phyloP scores from a whole-genome alignment of 2,888 invertebrate species.

The Scaptomyza tumidula region DNA sequence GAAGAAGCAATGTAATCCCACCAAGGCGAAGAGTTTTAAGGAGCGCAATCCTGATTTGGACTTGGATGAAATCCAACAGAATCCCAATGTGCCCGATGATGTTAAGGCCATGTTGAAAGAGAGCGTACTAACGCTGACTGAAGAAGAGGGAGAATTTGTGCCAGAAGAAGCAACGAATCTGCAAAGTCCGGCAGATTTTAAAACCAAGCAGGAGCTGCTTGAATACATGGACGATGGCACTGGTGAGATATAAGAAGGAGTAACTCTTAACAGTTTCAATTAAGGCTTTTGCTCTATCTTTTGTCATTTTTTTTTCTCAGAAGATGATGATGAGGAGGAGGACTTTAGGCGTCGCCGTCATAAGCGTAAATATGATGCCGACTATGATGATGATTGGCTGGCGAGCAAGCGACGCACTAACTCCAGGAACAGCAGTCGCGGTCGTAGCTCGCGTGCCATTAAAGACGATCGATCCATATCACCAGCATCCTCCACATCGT shows the following conservation, averaged over 20 bases:
- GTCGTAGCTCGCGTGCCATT: slow-evolving; percentile 77
- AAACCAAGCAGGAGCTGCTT: slow-evolving; percentile 83
- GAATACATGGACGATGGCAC: slow-evolving; percentile 84
- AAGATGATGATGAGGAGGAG: slow-evolving; percentile 83
- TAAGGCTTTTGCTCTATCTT: slow-evolving; percentile 7
- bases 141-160: slow-evolving; percentile 71
- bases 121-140: slow-evolving; percentile 82
- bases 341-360: slow-evolving; percentile 82
- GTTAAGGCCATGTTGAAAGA: slow-evolving; percentile 84
- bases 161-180: slow-evolving; percentile 66
- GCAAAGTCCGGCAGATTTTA: slow-evolving; percentile 80
- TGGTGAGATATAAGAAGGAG: slow-evolving; percentile 62
- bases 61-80: slow-evolving; percentile 84
- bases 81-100: slow-evolving; percentile 84
- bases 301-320: slow-evolving; percentile 27
- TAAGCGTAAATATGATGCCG: slow-evolving; percentile 83
- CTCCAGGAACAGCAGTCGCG: slow-evolving; percentile 80
- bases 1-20: slow-evolving; percentile 84
- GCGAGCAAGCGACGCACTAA: slow-evolving; percentile 77
- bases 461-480: slow-evolving; percentile 82
- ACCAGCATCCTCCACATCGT: slow-evolving; percentile 82
- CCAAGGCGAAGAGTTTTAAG: slow-evolving; percentile 84
- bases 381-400: slow-evolving; percentile 85
- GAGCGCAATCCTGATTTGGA: slow-evolving; percentile 85
- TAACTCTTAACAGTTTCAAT: not conserved